These are phyloP conservation scores for Hylaeus anthracinus DNA, from an alignment of 1,140 invertebrate genomes.

Conservation along the genomic window DNA sequence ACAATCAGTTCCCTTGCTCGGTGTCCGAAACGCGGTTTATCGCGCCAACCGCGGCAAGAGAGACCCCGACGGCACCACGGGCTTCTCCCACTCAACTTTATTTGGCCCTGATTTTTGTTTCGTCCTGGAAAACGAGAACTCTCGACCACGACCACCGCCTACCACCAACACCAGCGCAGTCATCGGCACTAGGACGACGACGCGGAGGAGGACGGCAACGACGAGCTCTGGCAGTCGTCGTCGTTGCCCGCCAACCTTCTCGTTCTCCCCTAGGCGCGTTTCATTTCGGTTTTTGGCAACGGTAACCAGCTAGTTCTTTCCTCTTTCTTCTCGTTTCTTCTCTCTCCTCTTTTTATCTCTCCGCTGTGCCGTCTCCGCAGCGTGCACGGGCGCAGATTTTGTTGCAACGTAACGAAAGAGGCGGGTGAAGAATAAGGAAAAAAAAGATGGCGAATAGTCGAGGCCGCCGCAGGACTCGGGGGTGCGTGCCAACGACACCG, in stretches of 20 bases:
- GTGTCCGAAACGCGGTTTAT: slow-evolving; percentile 26
- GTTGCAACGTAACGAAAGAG: slow-evolving; percentile 21
- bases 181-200: slow-evolving; percentile 40
- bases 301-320: slow-evolving; percentile 51
- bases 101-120: slow-evolving; percentile 59
- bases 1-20: neutral
- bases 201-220: slow-evolving; percentile 42
- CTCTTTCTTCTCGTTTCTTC: slow-evolving; percentile 12
- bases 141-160: slow-evolving; percentile 22
- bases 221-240: slow-evolving; percentile 56
- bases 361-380: no score
- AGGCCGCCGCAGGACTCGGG: slow-evolving; percentile 32
- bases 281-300: slow-evolving; percentile 69
- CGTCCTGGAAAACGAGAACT: slow-evolving; percentile 44
- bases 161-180: slow-evolving; percentile 20
- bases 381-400: slow-evolving; percentile 3
- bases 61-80: neutral
- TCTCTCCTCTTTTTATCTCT: neutral
- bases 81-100: slow-evolving; percentile 28
- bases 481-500: slow-evolving; percentile 63
- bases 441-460: neutral
- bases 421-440: neutral
- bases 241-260: slow-evolving; percentile 32
- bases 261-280: slow-evolving; percentile 47
- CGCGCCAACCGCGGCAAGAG: neutral